Evolutionary conservation across 2,888 invertebrate species (phyloP).

Genomic region (Cephus rjabovi): DNA sequence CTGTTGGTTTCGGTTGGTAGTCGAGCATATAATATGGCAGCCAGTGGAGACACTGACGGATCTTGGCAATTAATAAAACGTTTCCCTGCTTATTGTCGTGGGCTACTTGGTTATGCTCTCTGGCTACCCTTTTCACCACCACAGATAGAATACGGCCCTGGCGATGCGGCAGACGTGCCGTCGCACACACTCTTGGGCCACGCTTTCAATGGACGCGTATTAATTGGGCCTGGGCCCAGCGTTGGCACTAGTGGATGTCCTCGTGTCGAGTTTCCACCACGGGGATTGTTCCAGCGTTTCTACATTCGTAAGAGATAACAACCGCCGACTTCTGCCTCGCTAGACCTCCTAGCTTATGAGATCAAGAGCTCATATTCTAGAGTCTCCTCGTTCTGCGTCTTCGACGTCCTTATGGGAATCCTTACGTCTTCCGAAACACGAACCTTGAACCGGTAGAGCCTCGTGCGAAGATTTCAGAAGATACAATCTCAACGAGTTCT

Average conservation of each 20-base stretch:
- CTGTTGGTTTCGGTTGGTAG: conserved; percentile 46
- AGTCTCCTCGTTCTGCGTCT: not conserved
- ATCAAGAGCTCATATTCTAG: conserved; percentile 6
- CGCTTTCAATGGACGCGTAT: conserved; percentile 62
- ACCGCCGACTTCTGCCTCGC: conserved; percentile 8
- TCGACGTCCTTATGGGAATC: not conserved
- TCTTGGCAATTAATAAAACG: conserved; percentile 64
- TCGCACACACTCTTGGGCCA: conserved; percentile 36
- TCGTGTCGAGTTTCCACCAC: conserved; percentile 63
- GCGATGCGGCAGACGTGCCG: conserved; percentile 12
- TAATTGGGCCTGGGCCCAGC: conserved; percentile 59
- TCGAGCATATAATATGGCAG: conserved; percentile 56
- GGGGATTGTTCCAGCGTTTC: conserved; percentile 50
- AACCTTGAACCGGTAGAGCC: not conserved
- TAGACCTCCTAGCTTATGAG: conserved; percentile 9
- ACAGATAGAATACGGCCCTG: conserved; percentile 15
- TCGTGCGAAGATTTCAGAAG: not conserved
- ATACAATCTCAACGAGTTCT: not conserved
- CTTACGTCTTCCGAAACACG: not conserved
- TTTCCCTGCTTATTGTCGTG: conserved; percentile 63
- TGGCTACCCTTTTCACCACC: conserved; percentile 54
- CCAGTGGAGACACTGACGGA: conserved; percentile 60
- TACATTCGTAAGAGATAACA: conserved; percentile 6
- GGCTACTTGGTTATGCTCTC: conserved; percentile 56
- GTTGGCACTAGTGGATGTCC: conserved; percentile 63